A percentile compares a stretch with the other conserved stretches of the same genome.
These are phyloP conservation scores for Oxyruncus cristatus DNA, from an alignment of 2,113 vertebrate species.

Conservation along the genomic window DNA sequence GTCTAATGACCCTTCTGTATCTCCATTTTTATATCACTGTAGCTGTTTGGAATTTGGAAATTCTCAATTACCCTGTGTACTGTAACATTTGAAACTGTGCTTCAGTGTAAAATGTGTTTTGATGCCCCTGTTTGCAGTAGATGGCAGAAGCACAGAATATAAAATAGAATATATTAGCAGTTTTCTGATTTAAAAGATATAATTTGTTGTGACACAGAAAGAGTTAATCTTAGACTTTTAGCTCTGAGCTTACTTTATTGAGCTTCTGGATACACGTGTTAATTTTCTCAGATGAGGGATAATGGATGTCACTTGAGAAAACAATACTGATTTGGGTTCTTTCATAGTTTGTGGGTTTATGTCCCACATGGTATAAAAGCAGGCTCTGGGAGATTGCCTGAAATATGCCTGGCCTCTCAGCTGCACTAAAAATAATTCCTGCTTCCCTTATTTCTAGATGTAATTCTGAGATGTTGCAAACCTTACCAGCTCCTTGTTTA, in stretches of 20 bases:
- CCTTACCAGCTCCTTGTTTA: constrained; percentile 25
- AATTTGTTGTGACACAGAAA: background rate
- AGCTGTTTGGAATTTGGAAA: constrained; percentile 31
- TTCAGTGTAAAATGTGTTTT: background rate
- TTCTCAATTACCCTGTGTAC: background rate
- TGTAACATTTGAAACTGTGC: background rate
- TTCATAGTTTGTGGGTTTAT: constrained; percentile 66
- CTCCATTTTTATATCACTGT: background rate
- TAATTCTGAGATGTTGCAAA: constrained; percentile 33
- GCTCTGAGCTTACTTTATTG: constrained; percentile 56
- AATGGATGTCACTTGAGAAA: constrained; percentile 65
- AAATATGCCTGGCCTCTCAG: constrained; percentile 61
- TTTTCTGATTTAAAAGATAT: background rate
- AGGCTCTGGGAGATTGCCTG: constrained; percentile 55
- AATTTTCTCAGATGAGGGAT: constrained; percentile 68
- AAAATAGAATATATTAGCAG: background rate
- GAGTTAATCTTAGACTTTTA: constrained; percentile 52
- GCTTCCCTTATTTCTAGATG: constrained; percentile 36
- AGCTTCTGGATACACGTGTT: constrained; percentile 59
- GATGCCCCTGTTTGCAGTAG: background rate
- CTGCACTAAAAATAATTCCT: constrained; percentile 68
- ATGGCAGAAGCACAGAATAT: background rate
- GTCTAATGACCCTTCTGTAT: constrained; percentile 14
- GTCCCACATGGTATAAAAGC: constrained; percentile 55
- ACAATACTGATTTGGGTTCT: constrained; percentile 64